phyloP scores from a whole-genome alignment of 1,140 invertebrate species.

The Drosophila gunungcola region DNA sequence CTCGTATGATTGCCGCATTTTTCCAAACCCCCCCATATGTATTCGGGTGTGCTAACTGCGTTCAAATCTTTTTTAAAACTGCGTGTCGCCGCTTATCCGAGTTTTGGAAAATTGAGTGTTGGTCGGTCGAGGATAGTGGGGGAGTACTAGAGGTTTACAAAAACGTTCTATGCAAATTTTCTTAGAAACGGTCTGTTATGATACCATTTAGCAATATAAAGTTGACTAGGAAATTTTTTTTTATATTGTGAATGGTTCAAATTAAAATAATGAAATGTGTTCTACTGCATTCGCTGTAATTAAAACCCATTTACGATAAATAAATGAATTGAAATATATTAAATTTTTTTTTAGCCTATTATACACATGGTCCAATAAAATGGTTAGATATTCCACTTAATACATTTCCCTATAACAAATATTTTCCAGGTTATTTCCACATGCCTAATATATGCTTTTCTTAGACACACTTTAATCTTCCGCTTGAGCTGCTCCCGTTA shows the following conservation, averaged over 20 bases:
- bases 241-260: too few relatives aligned
- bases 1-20: constrained; percentile 47
- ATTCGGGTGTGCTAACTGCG: constrained; percentile 54
- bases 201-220: too few relatives aligned
- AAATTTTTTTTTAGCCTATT: not conserved
- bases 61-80: constrained; percentile 71
- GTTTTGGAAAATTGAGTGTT: constrained; percentile 59
- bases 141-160: not conserved
- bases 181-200: too few relatives aligned
- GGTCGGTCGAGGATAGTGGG: constrained; percentile 16
- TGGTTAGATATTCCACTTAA: not conserved
- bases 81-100: constrained; percentile 63
- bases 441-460: not conserved
- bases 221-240: too few relatives aligned
- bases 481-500: constrained; percentile 46
- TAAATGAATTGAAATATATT: not conserved
- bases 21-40: constrained; percentile 40
- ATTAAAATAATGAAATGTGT: too few relatives aligned
- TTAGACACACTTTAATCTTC: constrained; percentile 24
- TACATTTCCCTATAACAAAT: not conserved
- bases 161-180: not conserved
- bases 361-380: not conserved
- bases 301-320: too few relatives aligned
- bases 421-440: not conserved
- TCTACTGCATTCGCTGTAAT: too few relatives aligned